A percentile compares a stretch with the other conserved stretches of the same genome.
Conservation (phyloP, 2,888 invertebrate species). For the Aphodius sticticus region DNA sequence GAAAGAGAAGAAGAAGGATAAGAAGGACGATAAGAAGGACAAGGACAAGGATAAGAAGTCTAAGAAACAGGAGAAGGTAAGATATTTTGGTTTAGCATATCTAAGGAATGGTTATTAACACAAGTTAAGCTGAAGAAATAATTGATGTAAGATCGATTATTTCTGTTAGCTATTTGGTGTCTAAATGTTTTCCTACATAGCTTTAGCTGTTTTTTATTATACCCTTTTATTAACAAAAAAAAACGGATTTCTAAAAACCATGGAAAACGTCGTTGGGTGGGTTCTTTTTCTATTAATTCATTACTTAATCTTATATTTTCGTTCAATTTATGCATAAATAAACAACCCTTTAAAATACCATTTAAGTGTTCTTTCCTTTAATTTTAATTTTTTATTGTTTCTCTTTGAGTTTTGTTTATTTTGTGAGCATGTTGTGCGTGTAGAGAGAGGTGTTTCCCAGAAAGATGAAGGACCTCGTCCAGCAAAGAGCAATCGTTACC, state of each 20-base stretch:
- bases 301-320: conserved; percentile 26
- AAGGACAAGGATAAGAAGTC: conserved; percentile 64
- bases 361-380: too few species aligned
- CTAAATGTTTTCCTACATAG: conserved; percentile 19
- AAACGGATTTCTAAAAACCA: background rate
- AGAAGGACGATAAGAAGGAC: conserved; percentile 66
- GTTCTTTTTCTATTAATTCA: conserved; percentile 22
- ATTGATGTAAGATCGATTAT: background rate
- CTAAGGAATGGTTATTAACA: conserved; percentile 7
- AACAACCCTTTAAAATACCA: too few species aligned
- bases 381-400: conserved; percentile 55
- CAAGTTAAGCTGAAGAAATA: background rate
- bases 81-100: conserved; percentile 32
- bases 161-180: background rate
- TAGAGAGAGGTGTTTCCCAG: conserved; percentile 80
- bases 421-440: conserved; percentile 59
- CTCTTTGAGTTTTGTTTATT: conserved; percentile 44
- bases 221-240: conserved; percentile 25
- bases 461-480: conserved; percentile 82
- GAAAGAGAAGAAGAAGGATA: conserved; percentile 65
- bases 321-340: conserved; percentile 58
- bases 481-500: conserved; percentile 55
- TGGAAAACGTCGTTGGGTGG: conserved; percentile 27
- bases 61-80: conserved; percentile 64
- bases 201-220: conserved; percentile 15